A percentile compares a stretch with the other conserved stretches of the same genome.
Conservation (phyloP, 2,113 vertebrate species). For the Malurus elegans region DNA sequence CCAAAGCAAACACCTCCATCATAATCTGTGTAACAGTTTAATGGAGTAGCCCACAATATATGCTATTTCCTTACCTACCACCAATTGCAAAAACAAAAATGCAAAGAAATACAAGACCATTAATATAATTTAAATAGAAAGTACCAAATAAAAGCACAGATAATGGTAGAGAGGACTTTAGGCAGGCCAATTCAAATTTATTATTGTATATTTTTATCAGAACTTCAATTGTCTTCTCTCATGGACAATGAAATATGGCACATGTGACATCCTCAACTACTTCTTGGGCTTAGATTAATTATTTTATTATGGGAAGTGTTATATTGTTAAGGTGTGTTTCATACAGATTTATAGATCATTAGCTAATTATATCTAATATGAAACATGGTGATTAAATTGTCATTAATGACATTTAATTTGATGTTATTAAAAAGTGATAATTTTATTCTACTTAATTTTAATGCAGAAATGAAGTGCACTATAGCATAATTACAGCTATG, state of each 20-base stretch:
- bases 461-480: slow-evolving; percentile 16
- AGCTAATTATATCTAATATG: slow-evolving; percentile 65
- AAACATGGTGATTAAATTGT: slow-evolving; percentile 52
- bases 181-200: background rate
- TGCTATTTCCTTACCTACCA: background rate
- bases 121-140: background rate
- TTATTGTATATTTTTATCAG: background rate
- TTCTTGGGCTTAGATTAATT: slow-evolving; percentile 19
- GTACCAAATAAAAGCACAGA: background rate
- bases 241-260: background rate
- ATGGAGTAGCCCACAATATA: background rate
- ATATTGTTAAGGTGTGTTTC: slow-evolving; percentile 46
- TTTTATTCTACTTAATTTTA: slow-evolving; percentile 58
- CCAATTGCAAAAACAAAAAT: background rate
- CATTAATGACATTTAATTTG: slow-evolving; percentile 61
- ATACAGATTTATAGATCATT: slow-evolving; percentile 61
- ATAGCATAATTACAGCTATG: slow-evolving; percentile 43
- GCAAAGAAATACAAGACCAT: background rate
- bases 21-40: background rate
- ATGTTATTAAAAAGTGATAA: slow-evolving; percentile 46
- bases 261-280: slow-evolving; percentile 5
- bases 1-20: background rate
- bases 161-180: background rate
- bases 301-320: slow-evolving; percentile 46
- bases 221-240: background rate